Base-by-base conservation (phyloP, 2,797 vertebrate genomes). In the Myiotriccus ornatus region DNA sequence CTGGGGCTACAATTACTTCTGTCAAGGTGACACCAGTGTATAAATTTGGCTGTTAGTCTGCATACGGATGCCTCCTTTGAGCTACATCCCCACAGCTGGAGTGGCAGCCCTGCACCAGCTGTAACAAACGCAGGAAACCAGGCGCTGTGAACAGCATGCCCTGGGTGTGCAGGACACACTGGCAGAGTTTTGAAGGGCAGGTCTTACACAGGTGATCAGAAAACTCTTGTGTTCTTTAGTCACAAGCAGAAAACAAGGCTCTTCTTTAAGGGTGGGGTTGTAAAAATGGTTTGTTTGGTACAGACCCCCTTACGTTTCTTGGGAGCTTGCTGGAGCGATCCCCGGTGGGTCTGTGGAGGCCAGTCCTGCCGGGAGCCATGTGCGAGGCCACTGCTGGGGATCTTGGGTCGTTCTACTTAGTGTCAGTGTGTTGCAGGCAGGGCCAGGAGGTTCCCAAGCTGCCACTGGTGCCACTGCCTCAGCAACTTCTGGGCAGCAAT, bases 221-320 rank as follows among this genome's bases (percentile, higher is more conserved):
- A 59, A 49, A 24, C 24, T 41, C 2, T 27, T 27, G 28, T 0
- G 0, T 82, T 41, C 53, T 77, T 15, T 35, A 37, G 15, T 46
- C 43, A 20, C 2, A 11, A 71, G 65, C 27, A 32, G 53, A 60
- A 64, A 71, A 19, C n/a, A 12, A 60, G 50, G 37, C 64, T 65
- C 14, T 56, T 41, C 27, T 84, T 52, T 25, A 11, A 50, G 37
- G 53, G 65, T 30, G 32, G 25, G 5, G 5, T 3, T 69, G 44
- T 49, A 12, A 57, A 82, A 65, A 12, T 30, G 17, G 35, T 10
- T 24, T 3, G 2, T 53, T 78, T 47, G 53, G 53, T 55, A 10
- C 4, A 39, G 49, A 39, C 2, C 0, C 21, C 3, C 9, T 27
- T 46, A 4, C 0, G 0, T 77, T 53, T n/a, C 2, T 0, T 24